Evolutionary conservation across 2,113 vertebrate genomes (phyloP).

Genomic region (Amphilophus citrinellus): DNA sequence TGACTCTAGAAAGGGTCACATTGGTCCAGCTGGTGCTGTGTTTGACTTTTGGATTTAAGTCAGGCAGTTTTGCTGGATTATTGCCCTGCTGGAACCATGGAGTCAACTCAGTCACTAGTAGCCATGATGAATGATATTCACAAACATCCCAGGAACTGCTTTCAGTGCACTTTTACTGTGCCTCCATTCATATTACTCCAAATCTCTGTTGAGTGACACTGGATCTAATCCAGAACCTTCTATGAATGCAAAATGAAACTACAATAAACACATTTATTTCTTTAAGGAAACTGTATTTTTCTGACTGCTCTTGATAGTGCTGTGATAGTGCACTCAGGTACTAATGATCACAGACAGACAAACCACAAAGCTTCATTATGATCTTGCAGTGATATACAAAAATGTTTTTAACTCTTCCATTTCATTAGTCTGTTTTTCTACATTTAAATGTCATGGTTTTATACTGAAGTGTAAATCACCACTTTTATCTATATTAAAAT

Average conservation of each 20-base stretch:
- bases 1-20: conserved; percentile 23
- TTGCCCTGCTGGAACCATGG: conserved; percentile 29
- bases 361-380: neutral
- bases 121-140: conserved; percentile 58
- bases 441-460: neutral
- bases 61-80: conserved; percentile 10
- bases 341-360: neutral
- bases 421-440: no score
- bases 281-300: neutral
- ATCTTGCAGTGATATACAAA: no score
- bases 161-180: conserved; percentile 40
- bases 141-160: conserved; percentile 51
- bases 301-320: neutral
- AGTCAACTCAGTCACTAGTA: conserved; percentile 28
- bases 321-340: neutral
- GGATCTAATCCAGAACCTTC: conserved; percentile 12
- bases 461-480: neutral
- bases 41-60: conserved; percentile 52
- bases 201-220: conserved; percentile 28
- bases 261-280: neutral
- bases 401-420: neutral
- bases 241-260: conserved; percentile 4
- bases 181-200: conserved; percentile 49
- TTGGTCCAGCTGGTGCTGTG: conserved; percentile 43
- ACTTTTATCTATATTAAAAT: neutral